phyloP scores from a whole-genome alignment of 1,140 invertebrate species.

The Drosophila pandora region DNA sequence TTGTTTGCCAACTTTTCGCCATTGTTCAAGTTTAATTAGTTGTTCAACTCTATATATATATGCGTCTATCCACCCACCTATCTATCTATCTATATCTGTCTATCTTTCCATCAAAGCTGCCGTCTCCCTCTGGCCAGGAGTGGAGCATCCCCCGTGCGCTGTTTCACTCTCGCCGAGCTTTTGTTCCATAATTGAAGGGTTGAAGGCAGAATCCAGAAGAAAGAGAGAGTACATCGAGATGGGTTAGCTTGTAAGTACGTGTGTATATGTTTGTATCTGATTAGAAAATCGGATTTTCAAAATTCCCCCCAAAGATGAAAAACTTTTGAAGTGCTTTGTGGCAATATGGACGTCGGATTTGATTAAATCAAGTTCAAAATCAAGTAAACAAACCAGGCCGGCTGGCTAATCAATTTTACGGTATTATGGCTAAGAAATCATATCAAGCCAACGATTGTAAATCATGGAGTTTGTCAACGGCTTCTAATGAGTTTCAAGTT shows the following conservation, averaged over 20 bases:
- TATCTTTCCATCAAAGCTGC: slow-evolving; percentile 2
- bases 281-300: slow-evolving; percentile 3
- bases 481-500: slow-evolving; percentile 9
- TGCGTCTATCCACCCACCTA: slow-evolving; percentile 9
- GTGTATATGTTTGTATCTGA: slow-evolving; percentile 7
- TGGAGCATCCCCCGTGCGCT: neutral
- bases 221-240: slow-evolving; percentile 26
- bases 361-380: slow-evolving; percentile 1
- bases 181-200: slow-evolving; percentile 26
- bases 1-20: slow-evolving; percentile 73
- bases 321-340: neutral
- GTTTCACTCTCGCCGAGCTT: slow-evolving; percentile 2
- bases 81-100: slow-evolving; percentile 7
- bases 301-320: neutral
- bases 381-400: neutral
- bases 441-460: neutral
- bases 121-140: slow-evolving; percentile 7
- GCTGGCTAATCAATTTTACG: slow-evolving; percentile 1
- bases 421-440: neutral
- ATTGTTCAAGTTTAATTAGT: slow-evolving; percentile 80
- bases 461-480: neutral
- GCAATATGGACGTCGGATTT: slow-evolving; percentile 1
- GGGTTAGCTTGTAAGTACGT: neutral
- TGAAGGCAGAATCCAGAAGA: slow-evolving; percentile 12
- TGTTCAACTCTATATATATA: slow-evolving; percentile 57